Conservation (phyloP, 2,113 vertebrate genomes). For the Clarias macrocephalus region DNA sequence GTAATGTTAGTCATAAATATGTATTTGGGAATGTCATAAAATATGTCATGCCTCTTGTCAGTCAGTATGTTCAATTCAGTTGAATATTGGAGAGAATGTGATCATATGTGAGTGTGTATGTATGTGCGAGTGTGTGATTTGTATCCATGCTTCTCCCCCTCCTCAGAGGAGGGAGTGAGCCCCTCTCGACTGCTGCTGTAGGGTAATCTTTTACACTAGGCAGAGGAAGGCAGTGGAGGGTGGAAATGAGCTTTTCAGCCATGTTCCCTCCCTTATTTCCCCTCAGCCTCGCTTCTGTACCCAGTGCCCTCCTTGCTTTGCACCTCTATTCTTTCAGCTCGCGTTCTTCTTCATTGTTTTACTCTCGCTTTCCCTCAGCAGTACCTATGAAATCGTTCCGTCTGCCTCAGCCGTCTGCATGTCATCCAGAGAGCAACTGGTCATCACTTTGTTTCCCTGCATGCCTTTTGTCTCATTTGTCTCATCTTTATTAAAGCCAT, state of each 20-base stretch:
- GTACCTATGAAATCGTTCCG: slow-evolving; percentile 50
- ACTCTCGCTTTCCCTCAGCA: slow-evolving; percentile 42
- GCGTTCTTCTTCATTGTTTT: slow-evolving; percentile 47
- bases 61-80: neutral
- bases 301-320: slow-evolving; percentile 52
- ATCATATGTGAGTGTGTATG: slow-evolving; percentile 4
- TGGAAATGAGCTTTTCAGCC: slow-evolving; percentile 84
- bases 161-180: slow-evolving; percentile 60
- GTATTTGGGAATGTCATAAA: neutral
- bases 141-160: slow-evolving; percentile 52
- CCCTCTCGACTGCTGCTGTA: slow-evolving; percentile 76
- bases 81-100: slow-evolving; percentile 1
- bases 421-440: slow-evolving; percentile 28
- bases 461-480: slow-evolving; percentile 47
- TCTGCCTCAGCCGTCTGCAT: slow-evolving; percentile 29
- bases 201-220: slow-evolving; percentile 83
- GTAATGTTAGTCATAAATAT: neutral
- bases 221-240: slow-evolving; percentile 74
- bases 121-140: slow-evolving; percentile 39
- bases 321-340: slow-evolving; percentile 51
- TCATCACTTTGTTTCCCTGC: slow-evolving; percentile 24
- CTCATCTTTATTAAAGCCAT: slow-evolving; percentile 41
- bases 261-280: slow-evolving; percentile 67
- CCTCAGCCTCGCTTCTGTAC: slow-evolving; percentile 59
- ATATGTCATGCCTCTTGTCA: neutral